Base-by-base conservation (phyloP, 2,888 invertebrate species). In the Thumatha senex region DNA sequence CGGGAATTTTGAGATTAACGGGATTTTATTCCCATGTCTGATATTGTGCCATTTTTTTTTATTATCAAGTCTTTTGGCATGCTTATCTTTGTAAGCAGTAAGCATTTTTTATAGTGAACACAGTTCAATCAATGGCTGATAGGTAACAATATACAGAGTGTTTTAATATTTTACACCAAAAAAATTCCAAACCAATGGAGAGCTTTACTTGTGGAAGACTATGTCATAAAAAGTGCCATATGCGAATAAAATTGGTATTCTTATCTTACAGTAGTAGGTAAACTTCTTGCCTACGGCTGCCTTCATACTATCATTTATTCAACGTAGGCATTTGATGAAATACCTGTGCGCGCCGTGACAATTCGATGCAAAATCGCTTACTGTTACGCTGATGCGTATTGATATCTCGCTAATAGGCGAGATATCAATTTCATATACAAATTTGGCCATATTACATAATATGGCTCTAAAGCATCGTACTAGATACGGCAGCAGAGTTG, bases 21-120 rank as follows among this genome's bases (percentile, higher is more conserved):
- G 59, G 29, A n/a, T 67, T 50, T 57, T 54, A 42, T 46, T 58
- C 62, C 67, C 61, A 65, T 70, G 74, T 71, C 72, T 74, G 72
- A 72, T 68, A 46, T 53, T 58, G 74, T 74, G 73, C 73, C 72
- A 73, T 73, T 67, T 61, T 67, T 61, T 61, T 63, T 61, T 24
- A 24, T 24, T 24, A 24, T 44, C 24, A 36, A 40, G 1, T 44
- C 18, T 9, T 18, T 40, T 48, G 15, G 14, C 44, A 44, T 39
- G 14, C 14, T 24, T 13, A 11, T 33, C 29, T 49, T 10, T 13
- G 13, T 44, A 4, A 40, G 40, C 39, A 31, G 10, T 43, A 41
- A 24, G 39, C 13, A 7, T 33, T 7, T 12, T 18, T 7, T 18
- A 29, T 39, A 33, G 12, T 0, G 30, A 10, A 43, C 7, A 15